Conservation (phyloP, 2,888 invertebrate species). For the Ametastegia equiseti region DNA sequence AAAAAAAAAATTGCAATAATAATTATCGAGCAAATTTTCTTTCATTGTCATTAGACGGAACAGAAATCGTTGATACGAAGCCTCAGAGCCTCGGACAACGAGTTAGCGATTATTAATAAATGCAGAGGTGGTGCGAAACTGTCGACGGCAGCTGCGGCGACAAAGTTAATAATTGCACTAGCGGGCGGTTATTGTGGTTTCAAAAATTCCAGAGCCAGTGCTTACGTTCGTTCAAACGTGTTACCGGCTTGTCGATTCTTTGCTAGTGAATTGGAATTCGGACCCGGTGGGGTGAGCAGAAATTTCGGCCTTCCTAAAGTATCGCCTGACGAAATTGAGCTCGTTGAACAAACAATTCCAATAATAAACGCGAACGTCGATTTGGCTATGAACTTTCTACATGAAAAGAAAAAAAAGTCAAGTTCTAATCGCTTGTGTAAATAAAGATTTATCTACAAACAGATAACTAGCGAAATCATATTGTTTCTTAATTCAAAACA, state of each 20-base stretch:
- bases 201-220: conserved; percentile 61
- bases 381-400: conserved; percentile 55
- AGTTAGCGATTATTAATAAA: conserved; percentile 53
- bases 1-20: neutral
- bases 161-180: conserved; percentile 65
- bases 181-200: conserved; percentile 62
- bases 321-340: conserved; percentile 59
- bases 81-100: conserved; percentile 61
- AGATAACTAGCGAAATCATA: no score
- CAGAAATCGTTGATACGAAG: conserved; percentile 58
- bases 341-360: conserved; percentile 64
- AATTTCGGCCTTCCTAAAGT: conserved; percentile 68
- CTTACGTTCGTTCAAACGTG: conserved; percentile 66
- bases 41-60: conserved; percentile 59
- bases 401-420: conserved; percentile 28
- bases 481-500: no score
- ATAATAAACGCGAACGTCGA: conserved; percentile 63
- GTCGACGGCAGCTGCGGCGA: conserved; percentile 63
- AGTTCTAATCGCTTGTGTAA: neutral
- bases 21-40: no score
- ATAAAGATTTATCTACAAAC: neutral
- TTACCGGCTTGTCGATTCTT: conserved; percentile 67
- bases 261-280: conserved; percentile 65
- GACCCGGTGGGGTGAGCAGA: conserved; percentile 61
- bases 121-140: conserved; percentile 57